Evolutionary conservation across 2,113 vertebrate species (phyloP).

Genomic region (Tupaia tana): DNA sequence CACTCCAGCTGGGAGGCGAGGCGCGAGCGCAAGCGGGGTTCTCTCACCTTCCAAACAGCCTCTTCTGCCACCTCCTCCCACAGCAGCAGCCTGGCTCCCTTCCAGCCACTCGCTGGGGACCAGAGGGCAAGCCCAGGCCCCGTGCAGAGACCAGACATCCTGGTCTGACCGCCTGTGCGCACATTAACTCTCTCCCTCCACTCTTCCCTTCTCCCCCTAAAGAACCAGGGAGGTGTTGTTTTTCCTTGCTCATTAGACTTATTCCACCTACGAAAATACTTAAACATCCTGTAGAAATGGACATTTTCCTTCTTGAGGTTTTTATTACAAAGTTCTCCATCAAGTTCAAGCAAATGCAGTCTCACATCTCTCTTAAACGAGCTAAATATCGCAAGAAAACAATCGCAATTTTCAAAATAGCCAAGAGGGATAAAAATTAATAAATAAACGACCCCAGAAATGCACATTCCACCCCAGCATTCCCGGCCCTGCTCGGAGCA

Average conservation of each 20-base stretch:
- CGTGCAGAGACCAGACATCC: no score
- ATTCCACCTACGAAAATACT: background rate
- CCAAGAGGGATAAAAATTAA: background rate
- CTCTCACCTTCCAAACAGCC: no score
- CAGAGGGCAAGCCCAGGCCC: no score
- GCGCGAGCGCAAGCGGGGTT: no score
- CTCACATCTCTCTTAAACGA: background rate
- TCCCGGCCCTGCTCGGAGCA: conserved; percentile 41
- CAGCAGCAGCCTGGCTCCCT: no score
- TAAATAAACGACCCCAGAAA: conserved; percentile 50
- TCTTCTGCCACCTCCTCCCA: no score
- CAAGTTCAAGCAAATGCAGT: conserved; percentile 38
- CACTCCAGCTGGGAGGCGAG: no score
- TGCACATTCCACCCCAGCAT: conserved; percentile 33
- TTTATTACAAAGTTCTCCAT: conserved; percentile 54
- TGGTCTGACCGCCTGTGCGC: no score
- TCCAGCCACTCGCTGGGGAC: no score
- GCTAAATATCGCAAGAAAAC: conserved; percentile 18
- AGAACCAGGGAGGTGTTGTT: background rate
- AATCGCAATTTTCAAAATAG: background rate
- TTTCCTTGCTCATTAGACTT: background rate
- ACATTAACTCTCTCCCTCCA: no score
- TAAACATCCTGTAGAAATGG: background rate
- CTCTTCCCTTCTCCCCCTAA: no score
- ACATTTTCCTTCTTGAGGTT: background rate